Evolutionary conservation across 2,797 vertebrate species (phyloP).

Genomic region (Xenopus petersii): DNA sequence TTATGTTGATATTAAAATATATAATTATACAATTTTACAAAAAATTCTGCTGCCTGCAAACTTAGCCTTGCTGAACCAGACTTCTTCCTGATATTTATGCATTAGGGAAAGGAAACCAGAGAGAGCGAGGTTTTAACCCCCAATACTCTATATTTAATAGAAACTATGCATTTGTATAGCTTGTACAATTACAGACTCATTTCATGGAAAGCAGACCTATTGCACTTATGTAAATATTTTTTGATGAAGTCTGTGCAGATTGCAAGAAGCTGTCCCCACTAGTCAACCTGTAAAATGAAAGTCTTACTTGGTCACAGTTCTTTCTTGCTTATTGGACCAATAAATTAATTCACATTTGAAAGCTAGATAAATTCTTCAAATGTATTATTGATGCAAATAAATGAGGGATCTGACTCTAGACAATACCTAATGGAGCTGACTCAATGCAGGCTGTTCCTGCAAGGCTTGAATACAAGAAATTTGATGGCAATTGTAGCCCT

Average conservation of each 20-base stretch:
- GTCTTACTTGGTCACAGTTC: slow-evolving; percentile 48
- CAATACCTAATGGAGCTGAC: slow-evolving; percentile 77
- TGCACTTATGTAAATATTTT: slow-evolving; percentile 41
- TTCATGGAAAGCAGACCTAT: slow-evolving; percentile 42
- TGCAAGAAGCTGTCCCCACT: slow-evolving; percentile 37
- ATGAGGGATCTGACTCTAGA: slow-evolving; percentile 75
- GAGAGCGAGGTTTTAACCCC: slow-evolving; percentile 25
- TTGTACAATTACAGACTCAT: slow-evolving; percentile 42
- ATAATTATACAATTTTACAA: slow-evolving; percentile 13
- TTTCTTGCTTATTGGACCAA: slow-evolving; percentile 70
- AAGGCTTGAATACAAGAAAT: slow-evolving; percentile 62
- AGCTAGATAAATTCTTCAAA: slow-evolving; percentile 81
- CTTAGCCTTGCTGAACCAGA: slow-evolving; percentile 18
- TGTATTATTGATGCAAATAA: slow-evolving; percentile 81
- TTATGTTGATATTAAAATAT: too few species aligned
- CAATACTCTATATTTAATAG: slow-evolving; percentile 41
- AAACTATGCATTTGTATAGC: slow-evolving; percentile 42
- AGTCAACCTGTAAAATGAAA: slow-evolving; percentile 43
- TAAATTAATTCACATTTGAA: slow-evolving; percentile 79
- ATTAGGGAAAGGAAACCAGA: slow-evolving; percentile 16
- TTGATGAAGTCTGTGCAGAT: slow-evolving; percentile 43
- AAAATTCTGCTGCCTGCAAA: slow-evolving; percentile 5
- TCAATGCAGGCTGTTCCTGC: slow-evolving; percentile 71
- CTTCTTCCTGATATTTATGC: slow-evolving; percentile 26
- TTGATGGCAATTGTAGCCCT: slow-evolving; percentile 76